Percentiles rank a stretch among this genome's conserved stretches.
phyloP scores from a whole-genome alignment of 1,140 invertebrate genomes.

The Zophobas atratus region DNA sequence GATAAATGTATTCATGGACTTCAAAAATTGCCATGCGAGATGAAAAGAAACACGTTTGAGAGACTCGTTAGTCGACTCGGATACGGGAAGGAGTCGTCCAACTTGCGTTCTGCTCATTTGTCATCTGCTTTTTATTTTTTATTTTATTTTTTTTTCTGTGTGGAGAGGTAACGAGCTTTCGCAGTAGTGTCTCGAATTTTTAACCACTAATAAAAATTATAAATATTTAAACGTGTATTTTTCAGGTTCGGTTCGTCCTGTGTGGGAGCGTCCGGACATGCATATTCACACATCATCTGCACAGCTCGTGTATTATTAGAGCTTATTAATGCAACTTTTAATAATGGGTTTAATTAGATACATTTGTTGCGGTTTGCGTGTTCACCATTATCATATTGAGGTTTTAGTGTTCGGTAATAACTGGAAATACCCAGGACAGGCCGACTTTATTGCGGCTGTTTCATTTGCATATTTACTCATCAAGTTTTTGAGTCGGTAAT shows the following conservation, averaged over 20 bases:
- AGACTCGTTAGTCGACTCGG: constrained; percentile 34
- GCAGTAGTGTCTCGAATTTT: no score
- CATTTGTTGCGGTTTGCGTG: constrained; percentile 13
- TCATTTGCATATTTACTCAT: constrained; percentile 1
- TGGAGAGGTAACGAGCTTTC: constrained; percentile 18
- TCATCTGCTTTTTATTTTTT: constrained; percentile 16
- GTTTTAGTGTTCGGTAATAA: not conserved
- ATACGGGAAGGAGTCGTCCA: constrained; percentile 29
- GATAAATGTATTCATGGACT: constrained; percentile 45
- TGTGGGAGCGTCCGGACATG: no score
- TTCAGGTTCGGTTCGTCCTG: no score
- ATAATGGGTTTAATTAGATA: constrained; percentile 21
- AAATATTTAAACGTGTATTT: no score
- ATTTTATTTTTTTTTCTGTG: not conserved
- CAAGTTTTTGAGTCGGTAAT: not conserved
- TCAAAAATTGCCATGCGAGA: constrained; percentile 41
- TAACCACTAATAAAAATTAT: no score
- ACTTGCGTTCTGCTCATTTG: constrained; percentile 41
- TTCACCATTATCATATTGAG: not conserved
- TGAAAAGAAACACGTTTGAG: constrained; percentile 43
- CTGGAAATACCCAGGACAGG: not conserved
- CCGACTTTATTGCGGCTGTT: not conserved
- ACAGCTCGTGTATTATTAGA: not conserved
- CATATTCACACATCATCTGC: not conserved
- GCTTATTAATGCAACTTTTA: constrained; percentile 30